Conservation (phyloP, 1,140 invertebrate species). For the Lepidurus apus region DNA sequence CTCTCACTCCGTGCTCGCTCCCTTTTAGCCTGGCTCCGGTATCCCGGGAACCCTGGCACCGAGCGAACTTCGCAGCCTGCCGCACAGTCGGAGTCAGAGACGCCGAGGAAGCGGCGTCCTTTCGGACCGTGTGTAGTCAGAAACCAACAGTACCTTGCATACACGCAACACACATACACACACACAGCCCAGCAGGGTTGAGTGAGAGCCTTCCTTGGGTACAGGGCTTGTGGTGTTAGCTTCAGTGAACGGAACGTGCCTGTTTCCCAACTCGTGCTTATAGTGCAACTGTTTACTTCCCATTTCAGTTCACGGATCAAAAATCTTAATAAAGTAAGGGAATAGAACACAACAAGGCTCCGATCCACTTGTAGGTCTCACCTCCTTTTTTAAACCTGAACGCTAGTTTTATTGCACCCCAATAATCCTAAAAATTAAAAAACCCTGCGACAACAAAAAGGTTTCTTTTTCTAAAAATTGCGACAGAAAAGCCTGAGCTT, state of each 20-base stretch:
- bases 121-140: conserved; percentile 13
- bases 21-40: neutral
- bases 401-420: neutral
- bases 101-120: conserved; percentile 16
- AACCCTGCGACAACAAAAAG: neutral
- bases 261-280: neutral
- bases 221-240: neutral
- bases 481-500: neutral
- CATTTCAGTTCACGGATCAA: neutral
- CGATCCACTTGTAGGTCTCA: neutral
- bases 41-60: neutral
- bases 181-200: neutral
- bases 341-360: neutral
- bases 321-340: neutral
- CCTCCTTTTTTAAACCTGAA: neutral
- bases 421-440: neutral
- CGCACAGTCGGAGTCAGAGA: conserved; percentile 20
- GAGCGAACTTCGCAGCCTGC: neutral
- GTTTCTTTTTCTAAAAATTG: neutral
- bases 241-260: neutral
- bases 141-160: neutral
- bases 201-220: neutral
- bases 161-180: conserved; percentile 21
- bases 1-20: neutral
- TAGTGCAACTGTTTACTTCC: neutral